Conservation (phyloP, 1,140 invertebrate genomes). For the Drosophila trapezifrons region DNA sequence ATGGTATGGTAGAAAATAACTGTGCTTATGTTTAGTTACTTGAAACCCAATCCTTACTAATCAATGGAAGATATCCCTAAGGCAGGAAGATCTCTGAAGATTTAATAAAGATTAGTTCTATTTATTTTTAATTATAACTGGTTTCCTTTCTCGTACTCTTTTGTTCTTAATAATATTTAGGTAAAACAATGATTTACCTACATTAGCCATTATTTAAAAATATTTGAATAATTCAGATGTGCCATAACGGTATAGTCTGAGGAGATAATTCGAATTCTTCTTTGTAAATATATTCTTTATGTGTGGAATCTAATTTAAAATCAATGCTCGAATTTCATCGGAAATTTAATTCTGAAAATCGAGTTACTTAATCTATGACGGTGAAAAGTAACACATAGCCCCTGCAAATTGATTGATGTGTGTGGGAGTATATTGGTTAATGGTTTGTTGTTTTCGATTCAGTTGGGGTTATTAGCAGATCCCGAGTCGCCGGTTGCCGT, state of each 20-base stretch:
- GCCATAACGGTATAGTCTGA: too few species aligned
- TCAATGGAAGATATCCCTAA: background rate
- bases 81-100: background rate
- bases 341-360: background rate
- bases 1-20: background rate
- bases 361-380: background rate
- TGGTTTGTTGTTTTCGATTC: conserved; percentile 33
- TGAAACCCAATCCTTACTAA: background rate
- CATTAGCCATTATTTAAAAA: too few species aligned
- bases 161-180: too few species aligned
- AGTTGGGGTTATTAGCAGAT: conserved; percentile 16
- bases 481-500: conserved; percentile 6
- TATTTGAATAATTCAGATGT: background rate
- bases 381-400: conserved; percentile 19
- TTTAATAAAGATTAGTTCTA: too few species aligned
- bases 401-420: conserved; percentile 25
- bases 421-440: conserved; percentile 27
- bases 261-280: too few species aligned
- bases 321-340: background rate
- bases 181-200: too few species aligned
- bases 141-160: background rate
- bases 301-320: too few species aligned
- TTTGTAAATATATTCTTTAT: too few species aligned
- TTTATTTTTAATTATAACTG: background rate
- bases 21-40: background rate